A percentile compares a stretch with the other conserved stretches of the same genome.
Evolutionary conservation across 2,113 vertebrate species (phyloP).

Genomic region (Noturus placidus): DNA sequence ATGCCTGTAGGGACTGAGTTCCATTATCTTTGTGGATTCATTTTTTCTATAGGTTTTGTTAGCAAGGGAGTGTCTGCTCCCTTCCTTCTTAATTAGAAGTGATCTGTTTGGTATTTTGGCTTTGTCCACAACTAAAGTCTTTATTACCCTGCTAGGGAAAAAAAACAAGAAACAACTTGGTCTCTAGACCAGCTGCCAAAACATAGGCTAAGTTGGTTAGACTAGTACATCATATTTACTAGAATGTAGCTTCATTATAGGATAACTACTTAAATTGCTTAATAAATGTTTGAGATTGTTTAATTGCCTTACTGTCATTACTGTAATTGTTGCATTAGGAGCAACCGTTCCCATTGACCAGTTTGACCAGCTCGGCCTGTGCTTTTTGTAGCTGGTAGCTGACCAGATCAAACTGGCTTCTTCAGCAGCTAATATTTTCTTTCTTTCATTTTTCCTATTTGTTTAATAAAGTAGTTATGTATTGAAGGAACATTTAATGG

Average conservation of each 20-base stretch:
- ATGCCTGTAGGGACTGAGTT: neutral
- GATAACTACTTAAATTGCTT: neutral
- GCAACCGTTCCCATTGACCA: neutral
- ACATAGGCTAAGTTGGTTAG: neutral
- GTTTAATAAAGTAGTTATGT: neutral
- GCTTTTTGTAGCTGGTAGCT: neutral
- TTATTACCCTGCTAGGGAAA: neutral
- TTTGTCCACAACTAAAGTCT: neutral
- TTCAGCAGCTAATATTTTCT: neutral
- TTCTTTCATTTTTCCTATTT: neutral
- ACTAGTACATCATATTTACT: neutral
- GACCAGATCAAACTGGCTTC: neutral
- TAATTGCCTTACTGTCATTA: neutral
- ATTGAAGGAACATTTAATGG: neutral
- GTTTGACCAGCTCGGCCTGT: neutral
- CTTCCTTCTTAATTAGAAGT: constrained; percentile 18
- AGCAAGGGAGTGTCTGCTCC: neutral
- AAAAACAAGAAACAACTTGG: neutral
- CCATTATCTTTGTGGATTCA: neutral
- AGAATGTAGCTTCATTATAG: neutral
- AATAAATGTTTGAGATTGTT: neutral
- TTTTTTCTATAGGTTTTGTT: neutral
- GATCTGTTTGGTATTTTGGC: neutral
- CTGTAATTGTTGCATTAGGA: no score
- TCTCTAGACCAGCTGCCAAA: neutral